Evolutionary conservation across 2,797 vertebrate species (phyloP).

Genomic region (Yasuhikotakia modesta): DNA sequence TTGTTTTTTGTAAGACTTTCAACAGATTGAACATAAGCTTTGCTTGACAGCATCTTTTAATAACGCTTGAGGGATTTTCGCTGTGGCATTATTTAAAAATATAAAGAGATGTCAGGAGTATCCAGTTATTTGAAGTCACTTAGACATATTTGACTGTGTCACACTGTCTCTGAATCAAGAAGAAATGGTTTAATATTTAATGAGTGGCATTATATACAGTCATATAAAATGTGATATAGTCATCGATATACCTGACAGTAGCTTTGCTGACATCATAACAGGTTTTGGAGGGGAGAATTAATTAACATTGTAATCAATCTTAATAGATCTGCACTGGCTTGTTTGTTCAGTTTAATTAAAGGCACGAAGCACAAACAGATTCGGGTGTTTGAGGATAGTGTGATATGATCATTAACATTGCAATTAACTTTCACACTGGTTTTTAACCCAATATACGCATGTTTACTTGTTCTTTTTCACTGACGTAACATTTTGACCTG

Average conservation of each 20-base stretch:
- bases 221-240: conserved; percentile 15
- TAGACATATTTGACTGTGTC: conserved; percentile 27
- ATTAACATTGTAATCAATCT: conserved; percentile 36
- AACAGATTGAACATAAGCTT: conserved; percentile 47
- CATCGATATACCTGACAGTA: conserved; percentile 13
- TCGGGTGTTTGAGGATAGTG: background rate
- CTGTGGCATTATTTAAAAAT: conserved; percentile 53
- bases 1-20: conserved; percentile 33
- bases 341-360: conserved; percentile 25
- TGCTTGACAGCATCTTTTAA: conserved; percentile 34
- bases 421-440: background rate
- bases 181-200: conserved; percentile 32
- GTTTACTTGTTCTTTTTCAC: background rate
- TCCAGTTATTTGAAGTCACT: conserved; percentile 41
- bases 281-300: conserved; percentile 29
- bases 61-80: conserved; percentile 37
- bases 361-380: background rate
- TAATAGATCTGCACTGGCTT: conserved; percentile 28
- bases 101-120: conserved; percentile 42
- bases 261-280: conserved; percentile 39
- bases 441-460: background rate
- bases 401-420: background rate
- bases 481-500: background rate
- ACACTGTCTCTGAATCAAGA: conserved; percentile 21
- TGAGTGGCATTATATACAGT: background rate